Percentiles rank a stretch among this genome's conserved stretches.
These are phyloP conservation scores for Autographa gamma DNA, from an alignment of 2,888 invertebrate species.

Conservation along the genomic window DNA sequence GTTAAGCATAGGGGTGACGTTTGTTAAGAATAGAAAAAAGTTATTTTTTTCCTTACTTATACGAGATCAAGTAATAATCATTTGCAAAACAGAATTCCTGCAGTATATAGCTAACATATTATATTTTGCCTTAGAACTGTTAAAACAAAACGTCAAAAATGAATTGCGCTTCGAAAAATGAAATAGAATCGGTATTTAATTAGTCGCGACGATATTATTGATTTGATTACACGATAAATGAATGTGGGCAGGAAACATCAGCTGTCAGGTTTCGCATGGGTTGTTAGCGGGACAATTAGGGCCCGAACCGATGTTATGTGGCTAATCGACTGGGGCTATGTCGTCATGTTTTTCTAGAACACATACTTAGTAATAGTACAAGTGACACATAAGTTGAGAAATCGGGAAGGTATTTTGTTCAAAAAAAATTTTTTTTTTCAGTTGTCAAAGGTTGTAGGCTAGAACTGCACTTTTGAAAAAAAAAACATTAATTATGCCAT, in stretches of 20 bases:
- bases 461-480: too few relatives aligned
- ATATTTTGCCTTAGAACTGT: too few relatives aligned
- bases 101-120: too few relatives aligned
- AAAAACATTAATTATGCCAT: too few relatives aligned
- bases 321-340: slow-evolving; percentile 23
- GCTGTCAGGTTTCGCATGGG: slow-evolving; percentile 45
- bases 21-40: too few relatives aligned
- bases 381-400: too few relatives aligned
- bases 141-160: too few relatives aligned
- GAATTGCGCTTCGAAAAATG: background rate
- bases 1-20: too few relatives aligned
- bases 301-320: slow-evolving; percentile 13
- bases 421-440: background rate
- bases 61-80: too few relatives aligned
- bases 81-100: too few relatives aligned
- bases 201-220: background rate
- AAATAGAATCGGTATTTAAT: background rate
- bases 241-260: slow-evolving; percentile 43
- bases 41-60: too few relatives aligned
- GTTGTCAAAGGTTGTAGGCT: background rate
- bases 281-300: slow-evolving; percentile 35
- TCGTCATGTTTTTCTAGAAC: slow-evolving; percentile 24
- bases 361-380: background rate
- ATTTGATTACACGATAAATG: slow-evolving; percentile 29
- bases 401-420: too few relatives aligned